Conservation (phyloP, 2,113 vertebrate species). For the Scolopax mira region DNA sequence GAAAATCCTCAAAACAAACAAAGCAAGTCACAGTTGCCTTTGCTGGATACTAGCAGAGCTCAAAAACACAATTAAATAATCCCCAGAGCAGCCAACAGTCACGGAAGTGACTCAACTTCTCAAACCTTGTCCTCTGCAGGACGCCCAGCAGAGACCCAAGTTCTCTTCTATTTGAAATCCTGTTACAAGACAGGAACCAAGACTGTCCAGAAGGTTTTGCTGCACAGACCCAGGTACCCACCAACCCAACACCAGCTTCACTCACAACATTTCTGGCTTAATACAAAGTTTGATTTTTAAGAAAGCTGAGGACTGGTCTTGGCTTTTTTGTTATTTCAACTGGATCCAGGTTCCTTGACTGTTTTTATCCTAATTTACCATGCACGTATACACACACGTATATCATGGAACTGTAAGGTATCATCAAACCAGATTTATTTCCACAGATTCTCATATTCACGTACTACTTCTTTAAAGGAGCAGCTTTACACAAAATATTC, state of each 20-base stretch:
- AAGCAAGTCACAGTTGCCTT: not conserved
- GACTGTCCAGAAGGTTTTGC: not conserved
- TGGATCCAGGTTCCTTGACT: not conserved
- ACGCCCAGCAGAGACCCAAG: not conserved
- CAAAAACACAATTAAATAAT: not conserved
- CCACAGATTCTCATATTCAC: not conserved
- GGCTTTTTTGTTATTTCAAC: not conserved
- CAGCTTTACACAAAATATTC: not conserved
- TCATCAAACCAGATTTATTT: not conserved
- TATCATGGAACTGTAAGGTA: not conserved
- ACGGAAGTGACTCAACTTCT: constrained; percentile 10
- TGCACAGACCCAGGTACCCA: not conserved
- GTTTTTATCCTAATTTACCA: not conserved
- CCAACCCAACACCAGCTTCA: fast-evolving
- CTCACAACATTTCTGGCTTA: not conserved
- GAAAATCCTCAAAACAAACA: constrained; percentile 16
- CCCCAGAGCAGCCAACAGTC: not conserved
- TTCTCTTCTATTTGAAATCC: not conserved
- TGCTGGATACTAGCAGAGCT: not conserved
- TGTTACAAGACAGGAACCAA: not conserved
- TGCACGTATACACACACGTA: not conserved
- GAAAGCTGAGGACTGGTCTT: not conserved
- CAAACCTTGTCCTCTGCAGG: not conserved
- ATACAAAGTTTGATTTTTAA: not conserved
- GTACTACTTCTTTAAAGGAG: not conserved